Evolutionary conservation across 2,888 invertebrate species (phyloP).

Genomic region (Monochamus alternatus): DNA sequence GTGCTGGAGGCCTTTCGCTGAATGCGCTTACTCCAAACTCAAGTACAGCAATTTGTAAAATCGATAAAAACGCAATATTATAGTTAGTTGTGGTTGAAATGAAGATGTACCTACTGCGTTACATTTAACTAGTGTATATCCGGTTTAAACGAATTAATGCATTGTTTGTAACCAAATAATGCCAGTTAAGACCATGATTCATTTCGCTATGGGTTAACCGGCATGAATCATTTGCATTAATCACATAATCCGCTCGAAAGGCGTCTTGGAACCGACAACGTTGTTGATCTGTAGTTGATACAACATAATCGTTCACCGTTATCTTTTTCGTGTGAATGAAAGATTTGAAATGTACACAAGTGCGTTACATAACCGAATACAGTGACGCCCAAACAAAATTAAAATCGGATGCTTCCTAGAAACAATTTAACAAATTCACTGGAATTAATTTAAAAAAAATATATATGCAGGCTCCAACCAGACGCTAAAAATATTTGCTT

Average conservation of each 20-base stretch:
- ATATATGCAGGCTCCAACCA: too few species aligned
- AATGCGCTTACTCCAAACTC: too few species aligned
- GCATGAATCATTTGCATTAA: background rate
- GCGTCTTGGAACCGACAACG: background rate
- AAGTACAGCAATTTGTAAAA: too few species aligned
- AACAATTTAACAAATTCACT: too few species aligned
- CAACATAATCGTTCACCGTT: background rate
- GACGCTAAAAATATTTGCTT: too few species aligned
- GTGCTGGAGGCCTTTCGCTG: background rate
- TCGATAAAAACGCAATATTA: too few species aligned
- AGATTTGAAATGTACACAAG: background rate
- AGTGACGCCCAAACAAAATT: too few species aligned
- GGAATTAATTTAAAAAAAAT: too few species aligned
- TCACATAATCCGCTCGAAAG: background rate
- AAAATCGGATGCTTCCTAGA: too few species aligned
- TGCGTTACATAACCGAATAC: too few species aligned
- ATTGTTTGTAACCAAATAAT: background rate
- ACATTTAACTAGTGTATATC: background rate
- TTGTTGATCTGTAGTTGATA: background rate
- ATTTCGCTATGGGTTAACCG: background rate
- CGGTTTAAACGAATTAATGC: background rate
- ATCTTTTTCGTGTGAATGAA: background rate
- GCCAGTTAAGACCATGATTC: constrained; percentile 5
- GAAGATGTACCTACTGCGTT: background rate
- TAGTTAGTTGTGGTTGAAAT: too few species aligned